Conservation (phyloP, 1,140 invertebrate genomes). For the Matsumurasca onukii region DNA sequence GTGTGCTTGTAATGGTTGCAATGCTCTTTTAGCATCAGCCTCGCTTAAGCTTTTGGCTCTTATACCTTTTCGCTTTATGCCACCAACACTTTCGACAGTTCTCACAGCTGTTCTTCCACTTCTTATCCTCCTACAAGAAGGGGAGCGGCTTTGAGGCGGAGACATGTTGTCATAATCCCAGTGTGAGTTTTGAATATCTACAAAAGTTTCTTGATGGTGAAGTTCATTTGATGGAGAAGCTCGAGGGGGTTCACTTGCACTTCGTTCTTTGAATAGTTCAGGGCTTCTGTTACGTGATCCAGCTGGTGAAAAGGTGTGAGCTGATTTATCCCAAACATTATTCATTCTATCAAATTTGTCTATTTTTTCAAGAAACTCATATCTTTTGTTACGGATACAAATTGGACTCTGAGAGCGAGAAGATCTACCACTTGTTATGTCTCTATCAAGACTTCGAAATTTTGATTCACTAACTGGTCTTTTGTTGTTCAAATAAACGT, state of each 20-base stretch:
- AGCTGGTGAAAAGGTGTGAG: slow-evolving; percentile 19
- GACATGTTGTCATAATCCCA: slow-evolving; percentile 40
- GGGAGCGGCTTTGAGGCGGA: slow-evolving; percentile 60
- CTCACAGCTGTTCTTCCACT: slow-evolving; percentile 48
- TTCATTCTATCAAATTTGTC: slow-evolving; percentile 49
- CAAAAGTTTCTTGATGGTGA: slow-evolving; percentile 24
- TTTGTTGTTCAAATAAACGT: slow-evolving; percentile 64
- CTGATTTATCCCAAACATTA: slow-evolving; percentile 39
- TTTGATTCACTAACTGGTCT: slow-evolving; percentile 70
- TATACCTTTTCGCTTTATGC: slow-evolving; percentile 47
- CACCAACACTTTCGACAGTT: slow-evolving; percentile 44
- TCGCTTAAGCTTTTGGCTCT: slow-evolving; percentile 60
- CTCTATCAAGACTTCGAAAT: slow-evolving; percentile 65
- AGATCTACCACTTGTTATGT: slow-evolving; percentile 45
- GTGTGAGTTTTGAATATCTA: slow-evolving; percentile 14
- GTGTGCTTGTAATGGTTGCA: slow-evolving; percentile 41
- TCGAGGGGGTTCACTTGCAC: slow-evolving; percentile 51
- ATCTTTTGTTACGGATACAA: slow-evolving; percentile 44
- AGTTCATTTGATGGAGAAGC: slow-evolving; percentile 34
- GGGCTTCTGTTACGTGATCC: slow-evolving; percentile 43
- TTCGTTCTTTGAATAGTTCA: slow-evolving; percentile 48
- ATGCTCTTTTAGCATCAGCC: slow-evolving; percentile 31
- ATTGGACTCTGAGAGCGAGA: slow-evolving; percentile 51
- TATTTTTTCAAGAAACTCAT: slow-evolving; percentile 47
- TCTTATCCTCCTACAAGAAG: slow-evolving; percentile 63